A percentile compares a stretch with the other conserved stretches of the same genome.
Evolutionary conservation across 2,797 vertebrate genomes (phyloP).

Genomic region (Tarsius wallacei): DNA sequence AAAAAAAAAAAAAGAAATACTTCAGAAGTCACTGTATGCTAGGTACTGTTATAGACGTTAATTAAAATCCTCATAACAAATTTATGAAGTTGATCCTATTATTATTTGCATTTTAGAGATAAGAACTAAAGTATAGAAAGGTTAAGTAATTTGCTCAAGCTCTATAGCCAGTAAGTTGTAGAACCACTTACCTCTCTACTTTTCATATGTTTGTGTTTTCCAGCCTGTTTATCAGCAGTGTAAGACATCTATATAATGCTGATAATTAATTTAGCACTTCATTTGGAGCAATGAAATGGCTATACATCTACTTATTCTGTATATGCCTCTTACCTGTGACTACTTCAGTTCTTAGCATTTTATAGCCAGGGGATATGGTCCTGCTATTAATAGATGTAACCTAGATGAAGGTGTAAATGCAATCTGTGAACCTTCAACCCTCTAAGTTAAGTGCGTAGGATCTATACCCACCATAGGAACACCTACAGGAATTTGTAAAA

Average conservation of each 20-base stretch:
- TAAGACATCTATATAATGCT: neutral
- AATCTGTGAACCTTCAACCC: neutral
- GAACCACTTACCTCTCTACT: neutral
- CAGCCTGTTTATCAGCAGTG: neutral
- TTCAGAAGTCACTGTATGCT: neutral
- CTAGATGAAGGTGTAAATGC: neutral
- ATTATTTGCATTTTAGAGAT: constrained; percentile 25
- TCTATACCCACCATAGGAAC: neutral
- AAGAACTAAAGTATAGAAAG: neutral
- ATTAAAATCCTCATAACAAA: constrained; percentile 14
- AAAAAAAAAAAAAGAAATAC: neutral
- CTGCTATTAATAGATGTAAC: neutral
- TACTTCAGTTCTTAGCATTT: neutral
- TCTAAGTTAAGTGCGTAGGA: neutral
- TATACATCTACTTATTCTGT: neutral
- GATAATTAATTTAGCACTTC: neutral
- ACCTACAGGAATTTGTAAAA: constrained; percentile 25
- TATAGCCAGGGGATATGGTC: neutral
- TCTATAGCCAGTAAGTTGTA: neutral
- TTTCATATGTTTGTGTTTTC: neutral
- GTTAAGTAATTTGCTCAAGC: neutral
- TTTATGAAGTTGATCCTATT: constrained; percentile 27
- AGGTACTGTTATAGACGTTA: constrained; percentile 13
- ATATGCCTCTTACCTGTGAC: neutral
- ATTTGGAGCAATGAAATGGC: neutral